Evolutionary conservation across 1,140 invertebrate genomes (phyloP).

Genomic region (Drosophila tropicalis): DNA sequence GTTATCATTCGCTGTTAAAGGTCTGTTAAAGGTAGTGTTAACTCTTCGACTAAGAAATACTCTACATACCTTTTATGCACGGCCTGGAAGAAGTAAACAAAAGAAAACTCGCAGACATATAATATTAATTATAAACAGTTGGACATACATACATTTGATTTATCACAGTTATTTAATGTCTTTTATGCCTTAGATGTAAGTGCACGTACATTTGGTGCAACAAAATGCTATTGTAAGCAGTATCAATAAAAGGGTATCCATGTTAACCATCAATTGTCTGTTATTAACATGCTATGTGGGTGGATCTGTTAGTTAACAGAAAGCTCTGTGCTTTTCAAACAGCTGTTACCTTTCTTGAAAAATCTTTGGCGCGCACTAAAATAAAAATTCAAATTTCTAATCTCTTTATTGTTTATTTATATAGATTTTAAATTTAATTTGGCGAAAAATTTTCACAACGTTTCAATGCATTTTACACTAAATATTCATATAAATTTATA

Average conservation of each 20-base stretch:
- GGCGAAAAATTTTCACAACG: slow-evolving; percentile 43
- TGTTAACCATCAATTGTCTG: background rate
- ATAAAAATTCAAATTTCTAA: background rate
- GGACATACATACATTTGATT: too few species aligned
- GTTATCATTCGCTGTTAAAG: background rate
- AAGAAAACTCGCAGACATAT: too few species aligned
- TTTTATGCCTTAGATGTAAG: too few species aligned
- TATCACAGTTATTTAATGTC: too few species aligned
- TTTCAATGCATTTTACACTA: slow-evolving; percentile 57
- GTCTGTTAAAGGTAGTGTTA: background rate
- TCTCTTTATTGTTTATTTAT: background rate
- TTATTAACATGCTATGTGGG: background rate
- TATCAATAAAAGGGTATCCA: background rate
- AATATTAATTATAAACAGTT: too few species aligned
- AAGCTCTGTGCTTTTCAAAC: background rate
- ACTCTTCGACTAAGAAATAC: background rate
- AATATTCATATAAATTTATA: slow-evolving; percentile 38
- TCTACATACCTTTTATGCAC: background rate
- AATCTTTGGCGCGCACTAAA: background rate
- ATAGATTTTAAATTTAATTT: slow-evolving; percentile 37
- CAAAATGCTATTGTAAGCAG: background rate
- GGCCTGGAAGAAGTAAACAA: background rate
- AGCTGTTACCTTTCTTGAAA: background rate
- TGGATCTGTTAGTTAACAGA: background rate
- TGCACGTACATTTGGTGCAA: too few species aligned